Evolutionary conservation across 1,140 invertebrate species (phyloP).

Genomic region (Cydia amplana): DNA sequence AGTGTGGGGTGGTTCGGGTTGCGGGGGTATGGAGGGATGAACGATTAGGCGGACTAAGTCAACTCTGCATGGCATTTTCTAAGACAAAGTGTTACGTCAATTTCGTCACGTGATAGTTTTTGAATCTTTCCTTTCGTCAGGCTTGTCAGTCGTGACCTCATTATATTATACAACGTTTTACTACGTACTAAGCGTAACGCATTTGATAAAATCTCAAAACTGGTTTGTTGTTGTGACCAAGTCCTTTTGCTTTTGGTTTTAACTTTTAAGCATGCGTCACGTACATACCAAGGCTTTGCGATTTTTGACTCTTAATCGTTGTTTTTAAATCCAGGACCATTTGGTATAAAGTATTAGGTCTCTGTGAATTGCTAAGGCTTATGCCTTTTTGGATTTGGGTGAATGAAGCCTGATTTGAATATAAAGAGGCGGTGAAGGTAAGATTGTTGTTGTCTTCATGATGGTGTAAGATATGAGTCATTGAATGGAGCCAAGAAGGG

Average conservation of each 20-base stretch:
- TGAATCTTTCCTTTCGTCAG: not conserved
- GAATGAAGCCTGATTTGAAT: not conserved
- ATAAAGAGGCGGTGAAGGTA: not conserved
- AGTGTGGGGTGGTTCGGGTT: too few relatives aligned
- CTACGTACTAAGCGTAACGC: not conserved
- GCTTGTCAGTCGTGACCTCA: not conserved
- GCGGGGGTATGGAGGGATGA: too few relatives aligned
- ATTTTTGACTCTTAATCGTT: not conserved
- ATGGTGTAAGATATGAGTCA: not conserved
- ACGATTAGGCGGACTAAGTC: too few relatives aligned
- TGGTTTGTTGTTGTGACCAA: not conserved
- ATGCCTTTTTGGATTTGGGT: not conserved
- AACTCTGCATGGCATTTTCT: too few relatives aligned
- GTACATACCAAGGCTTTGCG: not conserved
- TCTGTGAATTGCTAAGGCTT: not conserved
- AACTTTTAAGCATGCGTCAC: constrained; percentile 8
- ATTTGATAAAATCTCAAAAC: constrained; percentile 4
- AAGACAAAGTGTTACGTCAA: too few relatives aligned
- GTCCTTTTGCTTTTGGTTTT: not conserved
- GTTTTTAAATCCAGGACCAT: not conserved
- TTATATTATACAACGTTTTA: not conserved
- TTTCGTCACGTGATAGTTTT: too few relatives aligned
- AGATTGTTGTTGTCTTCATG: constrained; percentile 5
- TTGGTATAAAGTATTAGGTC: not conserved
- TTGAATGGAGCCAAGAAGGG: not conserved